These are phyloP conservation scores for Takifugu rubripes DNA, from an alignment of 2,797 vertebrate genomes.

Conservation along the genomic window DNA sequence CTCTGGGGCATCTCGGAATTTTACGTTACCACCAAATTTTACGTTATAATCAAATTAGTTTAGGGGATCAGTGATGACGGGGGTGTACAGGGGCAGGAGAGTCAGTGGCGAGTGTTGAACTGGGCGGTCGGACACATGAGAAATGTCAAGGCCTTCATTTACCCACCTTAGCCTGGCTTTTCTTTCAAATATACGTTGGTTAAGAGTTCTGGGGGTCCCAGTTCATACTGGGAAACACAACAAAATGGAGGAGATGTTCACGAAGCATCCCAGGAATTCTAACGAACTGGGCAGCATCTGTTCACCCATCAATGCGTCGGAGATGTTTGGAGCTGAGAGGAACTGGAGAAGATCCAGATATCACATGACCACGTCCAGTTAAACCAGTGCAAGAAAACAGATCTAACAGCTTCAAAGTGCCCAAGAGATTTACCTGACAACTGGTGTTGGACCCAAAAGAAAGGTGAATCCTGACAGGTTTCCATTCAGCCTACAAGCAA, in stretches of 20 bases:
- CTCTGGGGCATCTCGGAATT: no score
- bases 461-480: conserved; percentile 65
- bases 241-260: not conserved
- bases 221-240: not conserved
- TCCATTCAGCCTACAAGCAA: conserved; percentile 51
- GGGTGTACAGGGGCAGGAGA: no score
- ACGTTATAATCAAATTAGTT: no score
- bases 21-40: no score
- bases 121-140: no score
- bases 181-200: not conserved
- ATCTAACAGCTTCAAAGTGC: conserved; percentile 5
- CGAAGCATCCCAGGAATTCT: not conserved
- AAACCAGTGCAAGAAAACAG: conserved; percentile 19
- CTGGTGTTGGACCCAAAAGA: no score
- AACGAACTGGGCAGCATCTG: not conserved
- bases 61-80: no score
- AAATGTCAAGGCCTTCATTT: no score
- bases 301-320: no score
- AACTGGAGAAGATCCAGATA: not conserved
- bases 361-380: not conserved
- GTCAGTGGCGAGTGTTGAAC: no score
- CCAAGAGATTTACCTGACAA: conserved; percentile 25
- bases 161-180: not conserved
- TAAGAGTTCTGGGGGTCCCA: not conserved
- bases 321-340: not conserved